phyloP scores from a whole-genome alignment of 2,888 invertebrate species.

The Hedychridium roseum region DNA sequence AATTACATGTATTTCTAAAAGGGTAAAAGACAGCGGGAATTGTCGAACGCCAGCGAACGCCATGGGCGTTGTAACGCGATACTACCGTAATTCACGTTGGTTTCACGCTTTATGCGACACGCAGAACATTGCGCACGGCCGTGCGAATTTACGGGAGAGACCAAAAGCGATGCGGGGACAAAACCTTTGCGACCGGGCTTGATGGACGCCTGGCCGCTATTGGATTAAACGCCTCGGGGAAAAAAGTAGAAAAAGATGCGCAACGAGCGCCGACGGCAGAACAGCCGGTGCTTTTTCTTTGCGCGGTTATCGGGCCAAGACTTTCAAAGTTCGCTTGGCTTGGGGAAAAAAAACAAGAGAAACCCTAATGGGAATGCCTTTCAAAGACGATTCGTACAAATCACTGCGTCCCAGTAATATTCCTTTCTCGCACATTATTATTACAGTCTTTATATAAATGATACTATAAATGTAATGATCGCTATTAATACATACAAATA shows the following conservation, averaged over 20 bases:
- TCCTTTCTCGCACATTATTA: no score
- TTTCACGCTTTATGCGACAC: conserved; percentile 63
- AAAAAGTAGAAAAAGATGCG: conserved; percentile 45
- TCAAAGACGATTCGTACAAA: no score
- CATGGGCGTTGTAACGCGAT: conserved; percentile 59
- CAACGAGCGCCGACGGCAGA: conserved; percentile 25
- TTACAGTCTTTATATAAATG: no score
- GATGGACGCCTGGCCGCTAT: conserved; percentile 59
- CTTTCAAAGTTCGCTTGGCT: no score
- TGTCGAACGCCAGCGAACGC: conserved; percentile 50
- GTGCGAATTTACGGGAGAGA: conserved; percentile 60
- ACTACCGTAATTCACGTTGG: conserved; percentile 64
- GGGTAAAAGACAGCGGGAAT: conserved; percentile 57
- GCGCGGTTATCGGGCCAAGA: no score
- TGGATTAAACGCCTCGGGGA: conserved; percentile 57
- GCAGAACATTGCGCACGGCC: conserved; percentile 58
- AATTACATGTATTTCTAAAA: conserved; percentile 56
- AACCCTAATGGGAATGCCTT: no score
- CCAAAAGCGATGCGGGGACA: conserved; percentile 50
- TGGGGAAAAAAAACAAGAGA: no score
- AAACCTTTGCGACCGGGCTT: conserved; percentile 59
- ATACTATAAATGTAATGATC: no score
- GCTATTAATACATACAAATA: no score
- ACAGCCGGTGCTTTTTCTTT: no score
- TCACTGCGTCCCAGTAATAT: no score